These are phyloP conservation scores for Thumatha senex DNA, from an alignment of 2,888 invertebrate genomes.

Conservation along the genomic window DNA sequence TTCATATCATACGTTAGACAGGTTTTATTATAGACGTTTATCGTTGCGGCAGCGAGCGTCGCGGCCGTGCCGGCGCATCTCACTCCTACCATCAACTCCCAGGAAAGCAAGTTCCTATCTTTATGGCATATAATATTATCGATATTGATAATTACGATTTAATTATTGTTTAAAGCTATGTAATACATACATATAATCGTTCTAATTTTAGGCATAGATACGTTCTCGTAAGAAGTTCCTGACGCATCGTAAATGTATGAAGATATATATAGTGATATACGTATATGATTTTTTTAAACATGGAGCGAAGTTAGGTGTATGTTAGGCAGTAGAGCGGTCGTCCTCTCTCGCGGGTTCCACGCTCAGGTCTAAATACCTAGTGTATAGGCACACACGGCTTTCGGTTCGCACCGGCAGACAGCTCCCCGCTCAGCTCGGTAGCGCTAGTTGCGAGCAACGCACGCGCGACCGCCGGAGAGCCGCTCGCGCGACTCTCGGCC, in stretches of 20 bases:
- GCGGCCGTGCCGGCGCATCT: slow-evolving; percentile 74
- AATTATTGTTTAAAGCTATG: slow-evolving; percentile 85
- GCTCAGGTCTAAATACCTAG: slow-evolving; percentile 33
- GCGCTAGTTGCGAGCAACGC: slow-evolving; percentile 19
- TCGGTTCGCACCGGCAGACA: slow-evolving; percentile 15
- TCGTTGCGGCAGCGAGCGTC: slow-evolving; percentile 70
- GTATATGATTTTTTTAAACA: slow-evolving; percentile 83
- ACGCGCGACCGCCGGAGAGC: slow-evolving; percentile 34
- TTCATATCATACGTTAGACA: slow-evolving; percentile 83
- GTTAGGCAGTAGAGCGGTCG: slow-evolving; percentile 82
- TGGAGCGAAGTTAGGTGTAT: slow-evolving; percentile 82
- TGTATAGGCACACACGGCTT: slow-evolving; percentile 13
- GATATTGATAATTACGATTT: slow-evolving; percentile 85
- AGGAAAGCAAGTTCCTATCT: slow-evolving; percentile 85
- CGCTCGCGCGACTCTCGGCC: slow-evolving; percentile 30
- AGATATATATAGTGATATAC: slow-evolving; percentile 83
- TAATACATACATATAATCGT: slow-evolving; percentile 85
- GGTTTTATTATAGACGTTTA: slow-evolving; percentile 82
- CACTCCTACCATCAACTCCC: slow-evolving; percentile 79
- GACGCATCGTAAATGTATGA: slow-evolving; percentile 83
- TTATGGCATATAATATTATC: slow-evolving; percentile 85
- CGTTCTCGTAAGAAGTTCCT: slow-evolving; percentile 85
- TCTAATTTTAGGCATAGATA: slow-evolving; percentile 84
- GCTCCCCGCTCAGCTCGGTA: slow-evolving; percentile 23
- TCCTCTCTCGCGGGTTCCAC: slow-evolving; percentile 70